Conservation (phyloP, 2,888 invertebrate genomes). For the Pediacus dermestoides region DNA sequence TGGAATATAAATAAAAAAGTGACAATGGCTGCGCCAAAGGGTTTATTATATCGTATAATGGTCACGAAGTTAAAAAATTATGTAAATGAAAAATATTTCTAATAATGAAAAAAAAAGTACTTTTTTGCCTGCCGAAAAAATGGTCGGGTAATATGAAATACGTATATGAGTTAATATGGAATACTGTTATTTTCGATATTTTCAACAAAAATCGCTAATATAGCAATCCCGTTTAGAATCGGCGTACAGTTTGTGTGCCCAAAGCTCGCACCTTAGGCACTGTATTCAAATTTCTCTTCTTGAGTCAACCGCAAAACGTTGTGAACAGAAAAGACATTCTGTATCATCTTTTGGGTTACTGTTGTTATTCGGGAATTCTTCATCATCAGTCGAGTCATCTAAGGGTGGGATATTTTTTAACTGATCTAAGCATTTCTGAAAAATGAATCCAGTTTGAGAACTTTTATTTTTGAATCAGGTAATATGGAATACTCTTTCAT, state of each 20-base stretch:
- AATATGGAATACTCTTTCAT: no score
- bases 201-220: no score
- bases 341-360: no score
- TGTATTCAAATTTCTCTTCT: conserved; percentile 18
- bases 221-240: conserved; percentile 14
- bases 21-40: conserved; percentile 8
- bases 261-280: conserved; percentile 17
- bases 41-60: conserved; percentile 11
- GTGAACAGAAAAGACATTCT: conserved; percentile 16
- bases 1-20: conserved; percentile 12
- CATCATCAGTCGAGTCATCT: conserved; percentile 8
- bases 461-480: no score
- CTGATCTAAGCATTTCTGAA: no score
- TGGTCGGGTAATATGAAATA: conserved; percentile 13
- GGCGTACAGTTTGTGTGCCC: conserved; percentile 17
- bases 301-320: conserved; percentile 12
- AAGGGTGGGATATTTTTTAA: conserved; percentile 6
- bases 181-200: conserved; percentile 10
- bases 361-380: conserved; percentile 11
- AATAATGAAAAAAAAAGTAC: conserved; percentile 8
- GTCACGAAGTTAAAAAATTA: conserved; percentile 10
- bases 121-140: conserved; percentile 12
- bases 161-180: conserved; percentile 11
- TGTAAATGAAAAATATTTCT: conserved; percentile 10
- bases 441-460: no score